phyloP scores from a whole-genome alignment of 2,797 vertebrate species.

The Erethizon dorsatum region DNA sequence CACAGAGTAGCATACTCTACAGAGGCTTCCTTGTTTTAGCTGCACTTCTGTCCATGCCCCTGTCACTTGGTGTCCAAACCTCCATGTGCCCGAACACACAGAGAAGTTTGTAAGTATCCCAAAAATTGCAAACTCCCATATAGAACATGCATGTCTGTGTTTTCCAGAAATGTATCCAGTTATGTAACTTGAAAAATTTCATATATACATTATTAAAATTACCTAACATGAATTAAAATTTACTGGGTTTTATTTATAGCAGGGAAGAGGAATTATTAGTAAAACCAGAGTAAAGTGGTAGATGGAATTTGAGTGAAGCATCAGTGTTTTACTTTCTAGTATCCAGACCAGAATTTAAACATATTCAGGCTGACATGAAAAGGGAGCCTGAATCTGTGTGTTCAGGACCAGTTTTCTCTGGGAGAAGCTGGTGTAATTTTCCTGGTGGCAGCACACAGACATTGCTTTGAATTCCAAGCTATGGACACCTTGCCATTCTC shows the following conservation, averaged over 20 bases:
- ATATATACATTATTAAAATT: neutral
- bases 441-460: neutral
- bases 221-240: neutral
- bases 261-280: neutral
- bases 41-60: neutral
- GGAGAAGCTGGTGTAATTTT: neutral
- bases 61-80: neutral
- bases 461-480: neutral
- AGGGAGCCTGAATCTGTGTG: neutral
- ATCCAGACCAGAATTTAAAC: neutral
- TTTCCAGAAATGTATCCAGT: neutral
- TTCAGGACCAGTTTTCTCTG: neutral
- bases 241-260: neutral
- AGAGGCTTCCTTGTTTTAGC: neutral
- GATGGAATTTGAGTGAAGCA: neutral
- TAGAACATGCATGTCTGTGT: neutral
- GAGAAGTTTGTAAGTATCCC: neutral
- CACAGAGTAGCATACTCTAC: neutral
- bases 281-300: neutral
- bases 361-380: neutral
- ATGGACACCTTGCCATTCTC: neutral
- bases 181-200: neutral
- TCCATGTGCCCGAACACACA: neutral
- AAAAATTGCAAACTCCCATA: neutral
- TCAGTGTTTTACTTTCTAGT: constrained; percentile 9